Percentiles rank a stretch among this genome's conserved stretches.
Evolutionary conservation across 2,113 vertebrate species (phyloP).

Genomic region (Petrocephalus zakoni): DNA sequence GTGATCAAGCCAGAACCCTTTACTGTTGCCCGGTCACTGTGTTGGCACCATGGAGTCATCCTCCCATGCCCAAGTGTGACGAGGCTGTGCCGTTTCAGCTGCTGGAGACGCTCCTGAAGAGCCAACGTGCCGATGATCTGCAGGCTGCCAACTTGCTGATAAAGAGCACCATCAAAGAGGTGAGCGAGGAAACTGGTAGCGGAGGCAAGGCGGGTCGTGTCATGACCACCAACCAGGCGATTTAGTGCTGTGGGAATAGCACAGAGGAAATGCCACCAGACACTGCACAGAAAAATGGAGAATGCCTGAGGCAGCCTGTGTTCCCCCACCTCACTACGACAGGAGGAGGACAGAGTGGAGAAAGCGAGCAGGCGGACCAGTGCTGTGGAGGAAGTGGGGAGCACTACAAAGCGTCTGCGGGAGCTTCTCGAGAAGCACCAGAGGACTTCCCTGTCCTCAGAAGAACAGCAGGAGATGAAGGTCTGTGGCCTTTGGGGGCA

Average conservation of each 20-base stretch:
- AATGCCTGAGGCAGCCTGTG: background rate
- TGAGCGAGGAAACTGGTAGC: slow-evolving; percentile 33
- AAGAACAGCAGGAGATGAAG: slow-evolving; percentile 47
- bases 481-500: slow-evolving; percentile 28
- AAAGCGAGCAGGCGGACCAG: slow-evolving; percentile 60
- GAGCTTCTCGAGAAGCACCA: slow-evolving; percentile 56
- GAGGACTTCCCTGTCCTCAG: slow-evolving; percentile 28
- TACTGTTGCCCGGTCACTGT: no score
- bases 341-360: slow-evolving; percentile 82
- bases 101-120: slow-evolving; percentile 73
- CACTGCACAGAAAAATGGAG: background rate
- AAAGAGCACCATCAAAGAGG: slow-evolving; percentile 78
- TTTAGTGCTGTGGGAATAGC: background rate
- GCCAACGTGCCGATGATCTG: slow-evolving; percentile 72
- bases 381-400: slow-evolving; percentile 69
- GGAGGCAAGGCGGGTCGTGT: background rate
- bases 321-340: background rate
- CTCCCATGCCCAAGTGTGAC: background rate
- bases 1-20: no score
- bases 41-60: background rate
- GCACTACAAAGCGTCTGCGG: slow-evolving; percentile 54
- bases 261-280: background rate
- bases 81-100: slow-evolving; percentile 54
- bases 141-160: slow-evolving; percentile 83
- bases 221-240: background rate